Conservation (phyloP, 2,113 vertebrate species). For the Hucho hucho region DNA sequence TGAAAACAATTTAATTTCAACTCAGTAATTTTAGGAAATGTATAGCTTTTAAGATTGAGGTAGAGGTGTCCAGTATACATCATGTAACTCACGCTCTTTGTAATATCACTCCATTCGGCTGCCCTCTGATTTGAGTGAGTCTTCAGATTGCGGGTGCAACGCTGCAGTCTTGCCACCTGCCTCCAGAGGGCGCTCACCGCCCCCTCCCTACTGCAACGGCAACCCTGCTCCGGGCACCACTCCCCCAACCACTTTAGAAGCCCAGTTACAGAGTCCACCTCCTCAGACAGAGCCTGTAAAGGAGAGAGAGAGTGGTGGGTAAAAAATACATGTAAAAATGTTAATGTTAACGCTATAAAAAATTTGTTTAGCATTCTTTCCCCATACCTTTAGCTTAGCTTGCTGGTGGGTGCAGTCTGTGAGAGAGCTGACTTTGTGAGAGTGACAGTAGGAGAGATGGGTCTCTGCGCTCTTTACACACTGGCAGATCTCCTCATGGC, state of each 20-base stretch:
- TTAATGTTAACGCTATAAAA: neutral
- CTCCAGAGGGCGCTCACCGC: constrained; percentile 66
- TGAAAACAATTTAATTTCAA: too few species aligned
- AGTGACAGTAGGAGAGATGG: constrained; percentile 62
- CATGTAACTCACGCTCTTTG: constrained; percentile 75
- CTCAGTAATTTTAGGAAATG: too few species aligned
- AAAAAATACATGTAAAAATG: neutral
- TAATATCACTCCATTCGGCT: constrained; percentile 83
- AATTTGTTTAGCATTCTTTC: neutral
- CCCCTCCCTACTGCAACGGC: constrained; percentile 53
- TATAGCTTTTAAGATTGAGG: neutral
- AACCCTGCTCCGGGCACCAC: constrained; percentile 67
- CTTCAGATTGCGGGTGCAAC: constrained; percentile 66
- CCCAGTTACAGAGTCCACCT: constrained; percentile 40
- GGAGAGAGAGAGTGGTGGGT: neutral
- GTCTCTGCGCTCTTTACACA: constrained; percentile 65
- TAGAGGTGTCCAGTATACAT: neutral
- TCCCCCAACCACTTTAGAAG: constrained; percentile 58
- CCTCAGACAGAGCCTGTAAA: constrained; percentile 62
- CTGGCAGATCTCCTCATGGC: constrained; percentile 69
- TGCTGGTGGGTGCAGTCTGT: constrained; percentile 76
- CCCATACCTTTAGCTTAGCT: constrained; percentile 75
- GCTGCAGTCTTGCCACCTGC: constrained; percentile 67
- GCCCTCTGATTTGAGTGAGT: constrained; percentile 71
- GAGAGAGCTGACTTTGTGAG: constrained; percentile 73